Evolutionary conservation across 2,888 invertebrate species (phyloP), one percentile per base, ranked within the genome.

Genomic region (Dorcus parallelipipedus): DNA sequence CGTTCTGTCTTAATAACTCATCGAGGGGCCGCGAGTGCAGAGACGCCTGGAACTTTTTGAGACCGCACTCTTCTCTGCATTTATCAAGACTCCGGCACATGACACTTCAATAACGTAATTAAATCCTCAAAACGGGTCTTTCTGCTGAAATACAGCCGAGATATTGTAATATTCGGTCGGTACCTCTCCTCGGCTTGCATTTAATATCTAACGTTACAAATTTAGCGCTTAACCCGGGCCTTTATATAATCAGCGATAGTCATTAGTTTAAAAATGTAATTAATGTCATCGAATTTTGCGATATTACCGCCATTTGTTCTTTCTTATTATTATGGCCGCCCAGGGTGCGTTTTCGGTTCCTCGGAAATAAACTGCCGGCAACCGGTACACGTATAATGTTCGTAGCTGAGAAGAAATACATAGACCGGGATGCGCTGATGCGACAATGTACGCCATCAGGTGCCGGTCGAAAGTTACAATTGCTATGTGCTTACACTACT

Each of bases 71-170:
- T 67, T 70, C 69, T 71, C 69, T 67, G 73, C 76, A 76, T 76
- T 77, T 76, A 77, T 77, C 76, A 77, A 76, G 73, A 70, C 74
- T 71, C 73, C 70, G 74, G 76, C 76, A 76, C 76, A 76, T 76
- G 76, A 76, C 76, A 77, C 76, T 76, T 77, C 76, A 76, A 77
- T 77, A 77, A 76, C 76, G 76, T 76, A 77, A 77, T 77, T 77
- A 77, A 77, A 77, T 76, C 76, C 75, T 70, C 76, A 75, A 73
- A 76, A 77, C 75, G 75, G 26, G 76, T 73, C 73, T 71, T 70
- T 69, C 70, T 69, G 72, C 71, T 77, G 74, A 76, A 74, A 75
- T 76, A 76, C 77, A 65, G 76, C 75, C 63, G 66, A 69, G 71
- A 76, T 76, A 77, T 77, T 77, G 74, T 75, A 65, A 66, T 66